These are phyloP conservation scores for Tribolium madens DNA, from an alignment of 1,140 invertebrate genomes.

Conservation along the genomic window DNA sequence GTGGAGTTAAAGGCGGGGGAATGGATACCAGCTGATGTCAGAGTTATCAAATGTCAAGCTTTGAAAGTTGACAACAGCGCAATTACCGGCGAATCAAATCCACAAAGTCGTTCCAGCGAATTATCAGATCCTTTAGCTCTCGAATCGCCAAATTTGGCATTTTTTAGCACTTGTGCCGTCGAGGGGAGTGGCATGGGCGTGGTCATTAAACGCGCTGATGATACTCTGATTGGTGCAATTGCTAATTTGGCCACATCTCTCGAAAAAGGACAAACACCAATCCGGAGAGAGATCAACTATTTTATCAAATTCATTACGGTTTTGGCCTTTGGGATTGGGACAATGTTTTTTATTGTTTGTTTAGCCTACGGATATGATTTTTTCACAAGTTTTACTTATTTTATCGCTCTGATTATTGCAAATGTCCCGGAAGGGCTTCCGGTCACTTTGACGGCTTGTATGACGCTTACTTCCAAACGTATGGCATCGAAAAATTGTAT, in stretches of 20 bases:
- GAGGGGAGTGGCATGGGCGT: slow-evolving; percentile 81
- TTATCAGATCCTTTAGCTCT: slow-evolving; percentile 76
- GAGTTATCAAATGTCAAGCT: slow-evolving; percentile 72
- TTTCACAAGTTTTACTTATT: slow-evolving; percentile 81
- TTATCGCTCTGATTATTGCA: slow-evolving; percentile 87
- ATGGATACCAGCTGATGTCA: slow-evolving; percentile 79
- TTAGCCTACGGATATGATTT: slow-evolving; percentile 76
- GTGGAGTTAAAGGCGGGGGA: slow-evolving; percentile 79
- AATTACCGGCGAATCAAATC: slow-evolving; percentile 83
- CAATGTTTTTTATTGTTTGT: slow-evolving; percentile 80
- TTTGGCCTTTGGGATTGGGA: slow-evolving; percentile 79
- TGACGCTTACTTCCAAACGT: slow-evolving; percentile 78
- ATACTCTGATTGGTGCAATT: slow-evolving; percentile 85
- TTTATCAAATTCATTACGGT: slow-evolving; percentile 81
- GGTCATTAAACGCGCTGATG: slow-evolving; percentile 82
- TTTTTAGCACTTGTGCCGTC: slow-evolving; percentile 82
- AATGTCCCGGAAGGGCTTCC: slow-evolving; percentile 86
- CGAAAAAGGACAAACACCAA: slow-evolving; percentile 77
- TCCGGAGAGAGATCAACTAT: slow-evolving; percentile 79
- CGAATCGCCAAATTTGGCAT: slow-evolving; percentile 81
- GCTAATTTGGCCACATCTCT: slow-evolving; percentile 81
- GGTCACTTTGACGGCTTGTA: slow-evolving; percentile 81
- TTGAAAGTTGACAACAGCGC: slow-evolving; percentile 71
- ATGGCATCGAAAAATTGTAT: slow-evolving; percentile 82
- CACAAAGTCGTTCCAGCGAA: slow-evolving; percentile 71